Evolutionary conservation across 2,113 vertebrate genomes (phyloP), one percentile per base, ranked within the genome.

Genomic region (Tor tambroides): DNA sequence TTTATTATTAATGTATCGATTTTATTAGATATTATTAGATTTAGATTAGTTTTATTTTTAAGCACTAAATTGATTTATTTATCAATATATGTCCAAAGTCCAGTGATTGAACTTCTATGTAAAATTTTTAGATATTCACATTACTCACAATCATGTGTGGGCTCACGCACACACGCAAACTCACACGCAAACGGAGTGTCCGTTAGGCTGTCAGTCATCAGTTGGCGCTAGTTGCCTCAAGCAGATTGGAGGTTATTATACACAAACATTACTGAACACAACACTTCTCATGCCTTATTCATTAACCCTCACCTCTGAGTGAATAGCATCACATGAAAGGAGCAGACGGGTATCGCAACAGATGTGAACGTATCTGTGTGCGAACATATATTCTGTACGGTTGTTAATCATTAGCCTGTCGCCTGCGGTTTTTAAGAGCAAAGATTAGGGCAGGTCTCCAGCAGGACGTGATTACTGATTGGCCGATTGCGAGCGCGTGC

Each of bases 391-490:
- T 74, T 84, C 43, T 7, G 79, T 74, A 32, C 43, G 89, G 78
- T 85, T 90, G 89, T 90, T 86, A 86, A 88, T 93, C 92, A 89
- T 92, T 91, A 93, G 89, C 85, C 65, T 91, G 87, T 92, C 88
- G 89, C 90, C 89, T 86, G 80, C 59, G 82, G 89, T 89, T 78
- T 86, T 91, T 91, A 85, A 76, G 80, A 88, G 69, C 87, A 84
- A 81, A 90, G 90, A 87, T 80, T 88, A 92, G 89, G 91, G 85
- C 81, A 84, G 85, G 89, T 91, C 87, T 85, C 77, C 82, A 76
- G 91, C 90, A 91, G 89, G 91, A 92, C 82, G 86, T 88, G 90
- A 92, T 91, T 88, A 89, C 88, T 82, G 77, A 91, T 90, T 90
- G 87, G 86, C 89, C 92, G 90, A 54, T n/a, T 87, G 77, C 61